Evolutionary conservation across 2,113 vertebrate genomes (phyloP), one percentile per base, ranked within the genome.

Genomic region (Procavia capensis): DNA sequence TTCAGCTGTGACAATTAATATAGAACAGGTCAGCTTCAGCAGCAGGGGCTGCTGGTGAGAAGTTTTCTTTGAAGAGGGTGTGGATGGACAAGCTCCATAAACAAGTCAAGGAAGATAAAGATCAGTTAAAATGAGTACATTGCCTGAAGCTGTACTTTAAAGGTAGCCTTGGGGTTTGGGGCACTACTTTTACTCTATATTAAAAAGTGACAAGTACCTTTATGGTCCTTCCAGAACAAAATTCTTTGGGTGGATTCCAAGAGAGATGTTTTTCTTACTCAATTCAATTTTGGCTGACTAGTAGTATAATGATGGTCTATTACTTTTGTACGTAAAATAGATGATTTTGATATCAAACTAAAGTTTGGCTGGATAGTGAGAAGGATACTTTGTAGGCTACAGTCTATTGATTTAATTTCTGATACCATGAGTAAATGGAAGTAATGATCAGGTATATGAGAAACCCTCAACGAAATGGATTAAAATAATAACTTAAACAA

Each of bases 281-380:
- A 47, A 87, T 63, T 83, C 68, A 50, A 10, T 27, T 3, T 7
- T 24, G 57, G 84, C 45, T 24, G 45, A 57, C 47, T 24, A 70
- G 7, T 22, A 11, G 45, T 10, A n/a, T 2, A 17, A 39, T 61
- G 31, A 25, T n/a, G 75, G 47, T 45, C 91, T 75, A 17, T 25
- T 54, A 13, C 29, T 87, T 88, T 79, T 20, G 34, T 43, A 47
- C 39, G 87, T 72, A 87, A 82, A 88, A 83, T 20, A 74, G 61
- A 92, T 93, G 85, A n/a, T 85, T 96, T 86, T 63, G 81, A 90
- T 85, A 78, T 45, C 25, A 83, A 63, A 84, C 57, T 86, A 61
- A 59, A 19, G 31, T 3, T 4, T 24, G 57, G 80, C 50, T 22
- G 61, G 45, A 47, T 27, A 72, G 3, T 22, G 11, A n/a, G 19